Evolutionary conservation across 53 echinoderm and acorn worm species (phyloP), one percentile per base, ranked within the genome.

Genomic region (Antedon mediterranea): DNA sequence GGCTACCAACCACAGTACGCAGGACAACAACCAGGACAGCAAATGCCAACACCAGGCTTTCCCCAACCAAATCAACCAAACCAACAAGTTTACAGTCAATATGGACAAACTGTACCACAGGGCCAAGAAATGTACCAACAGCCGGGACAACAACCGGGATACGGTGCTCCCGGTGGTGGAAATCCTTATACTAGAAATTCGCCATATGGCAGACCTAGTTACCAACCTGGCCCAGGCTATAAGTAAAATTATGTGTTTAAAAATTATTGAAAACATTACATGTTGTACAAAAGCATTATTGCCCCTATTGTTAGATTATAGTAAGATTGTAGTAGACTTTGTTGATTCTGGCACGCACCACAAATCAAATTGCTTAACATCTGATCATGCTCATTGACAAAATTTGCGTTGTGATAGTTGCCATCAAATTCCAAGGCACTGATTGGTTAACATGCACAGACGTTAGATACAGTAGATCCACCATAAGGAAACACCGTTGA

Each of bases 181-280:
- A 93, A 89, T 76, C 93, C 89, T 4, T 93, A 93, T 43, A 83
- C 93, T 9, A 85, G 93, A 79, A 89, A 87, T 71, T 34, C 83
- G 79, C 86, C 83, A 32, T 93, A 93, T 74, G 93, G 93, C 44
- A 82, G 93, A 72, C 80, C 84, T 0, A 76, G 81, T 0, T 90
- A 88, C 5, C 88, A 85, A 32, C 87, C 86, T 0, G 90, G 90
- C 4, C 81, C 84, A 29, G 93, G 93, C 13, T 93, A 93, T 80
- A 93, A 93, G 82, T 93, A 85, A 93, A 75, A 30, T 33, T 43
- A n/a, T n/a, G n/a, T n/a, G n/a, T n/a, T n/a, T n/a, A n/a, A n/a
- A n/a, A n/a, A n/a, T n/a, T n/a, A n/a, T n/a, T n/a, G n/a, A n/a
- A n/a, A n/a, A n/a, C n/a, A n/a, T n/a, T n/a, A n/a, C n/a, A n/a